Percentiles rank a stretch among this genome's conserved stretches.
These are phyloP conservation scores for Chrysemys picta DNA, from an alignment of 2,113 vertebrate genomes.

Conservation along the genomic window DNA sequence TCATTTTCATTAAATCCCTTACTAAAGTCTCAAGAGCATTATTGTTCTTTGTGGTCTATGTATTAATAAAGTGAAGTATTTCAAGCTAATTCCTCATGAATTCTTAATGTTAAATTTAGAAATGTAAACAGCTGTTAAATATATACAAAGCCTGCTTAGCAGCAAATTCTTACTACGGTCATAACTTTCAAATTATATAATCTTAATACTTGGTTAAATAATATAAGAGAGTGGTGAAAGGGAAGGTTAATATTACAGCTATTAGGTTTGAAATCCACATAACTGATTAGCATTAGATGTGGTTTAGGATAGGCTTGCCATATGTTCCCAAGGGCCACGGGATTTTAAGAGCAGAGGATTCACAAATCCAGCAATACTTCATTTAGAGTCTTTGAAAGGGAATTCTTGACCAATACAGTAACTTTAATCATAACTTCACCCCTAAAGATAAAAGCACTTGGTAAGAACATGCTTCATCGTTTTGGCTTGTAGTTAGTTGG, in stretches of 20 bases:
- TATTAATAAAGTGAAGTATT: not conserved
- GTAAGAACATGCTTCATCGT: not conserved
- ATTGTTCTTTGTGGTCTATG: not conserved
- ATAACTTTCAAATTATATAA: not conserved
- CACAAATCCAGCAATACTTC: not conserved
- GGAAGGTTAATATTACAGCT: not conserved
- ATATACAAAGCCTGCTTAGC: not conserved
- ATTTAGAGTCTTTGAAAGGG: not conserved
- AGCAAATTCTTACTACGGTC: conserved; percentile 1
- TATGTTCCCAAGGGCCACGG: conserved; percentile 5
- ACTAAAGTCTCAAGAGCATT: not conserved
- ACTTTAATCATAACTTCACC: not conserved
- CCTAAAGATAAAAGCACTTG: not conserved
- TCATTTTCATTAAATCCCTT: not conserved
- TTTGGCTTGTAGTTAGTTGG: not conserved
- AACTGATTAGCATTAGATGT: conserved; percentile 35
- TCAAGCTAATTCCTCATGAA: not conserved
- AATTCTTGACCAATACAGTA: not conserved
- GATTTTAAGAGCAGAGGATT: conserved; percentile 10
- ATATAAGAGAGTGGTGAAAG: conserved; percentile 15
- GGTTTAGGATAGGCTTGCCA: conserved; percentile 20
- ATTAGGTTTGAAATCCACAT: conserved; percentile 11
- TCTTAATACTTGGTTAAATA: conserved; percentile 8
- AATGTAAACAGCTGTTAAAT: rapidly evolving
- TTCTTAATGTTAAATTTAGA: not conserved